phyloP scores from a whole-genome alignment of 2,888 invertebrate genomes.

The Ypsolopha sequella region DNA sequence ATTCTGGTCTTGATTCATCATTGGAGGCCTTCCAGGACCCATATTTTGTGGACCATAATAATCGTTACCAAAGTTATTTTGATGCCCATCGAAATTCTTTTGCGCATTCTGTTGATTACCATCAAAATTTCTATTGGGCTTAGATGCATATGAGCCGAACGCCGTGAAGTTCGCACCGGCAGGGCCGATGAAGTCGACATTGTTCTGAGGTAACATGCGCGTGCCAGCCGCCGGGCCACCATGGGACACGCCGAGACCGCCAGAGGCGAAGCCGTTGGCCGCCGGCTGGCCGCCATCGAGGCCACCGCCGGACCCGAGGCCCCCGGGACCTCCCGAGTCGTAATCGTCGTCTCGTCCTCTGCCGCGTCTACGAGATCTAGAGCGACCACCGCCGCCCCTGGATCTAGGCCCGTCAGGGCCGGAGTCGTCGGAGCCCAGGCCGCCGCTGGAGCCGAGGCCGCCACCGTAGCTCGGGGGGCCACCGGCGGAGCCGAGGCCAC shows the following conservation, averaged over 20 bases:
- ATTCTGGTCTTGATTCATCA: constrained; percentile 27
- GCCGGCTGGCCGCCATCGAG: not conserved
- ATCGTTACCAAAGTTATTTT: constrained; percentile 18
- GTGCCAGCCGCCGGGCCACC: constrained; percentile 30
- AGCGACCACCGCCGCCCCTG: constrained; percentile 6
- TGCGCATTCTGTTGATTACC: not conserved
- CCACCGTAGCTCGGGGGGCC: not conserved
- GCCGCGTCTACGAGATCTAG: constrained; percentile 13
- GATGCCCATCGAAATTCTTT: not conserved
- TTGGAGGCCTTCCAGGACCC: constrained; percentile 44
- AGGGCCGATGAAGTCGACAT: constrained; percentile 32
- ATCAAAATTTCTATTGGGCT: constrained; percentile 28
- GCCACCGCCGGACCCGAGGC: constrained; percentile 6
- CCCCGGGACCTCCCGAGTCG: constrained; percentile 16
- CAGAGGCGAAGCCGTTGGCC: constrained; percentile 38
- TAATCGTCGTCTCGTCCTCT: constrained; percentile 19
- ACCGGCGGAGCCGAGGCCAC: constrained; percentile 22
- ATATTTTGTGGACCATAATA: constrained; percentile 27
- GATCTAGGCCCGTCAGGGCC: not conserved
- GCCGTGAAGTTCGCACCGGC: constrained; percentile 60
- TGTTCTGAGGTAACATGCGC: constrained; percentile 54
- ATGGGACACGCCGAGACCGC: constrained; percentile 58
- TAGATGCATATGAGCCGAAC: constrained; percentile 53
- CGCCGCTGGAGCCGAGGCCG: constrained; percentile 25
- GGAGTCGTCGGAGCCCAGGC: constrained; percentile 15